phyloP scores from a whole-genome alignment of 2,888 invertebrate genomes.

The Latrodectus hesperus region DNA sequence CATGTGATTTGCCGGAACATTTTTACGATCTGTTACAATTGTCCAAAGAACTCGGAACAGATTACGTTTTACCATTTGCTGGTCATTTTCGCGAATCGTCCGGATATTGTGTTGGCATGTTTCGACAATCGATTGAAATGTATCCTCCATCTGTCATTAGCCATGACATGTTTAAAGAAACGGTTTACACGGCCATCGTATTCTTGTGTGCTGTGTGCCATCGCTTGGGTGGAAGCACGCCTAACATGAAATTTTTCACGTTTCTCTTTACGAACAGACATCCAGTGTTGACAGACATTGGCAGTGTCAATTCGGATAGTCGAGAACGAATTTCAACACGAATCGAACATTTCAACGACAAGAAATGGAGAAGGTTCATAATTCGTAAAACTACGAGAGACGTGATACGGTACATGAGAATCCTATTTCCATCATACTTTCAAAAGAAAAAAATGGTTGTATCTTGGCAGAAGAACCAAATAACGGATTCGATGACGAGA shows the following conservation, averaged over 20 bases:
- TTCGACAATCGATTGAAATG: neutral
- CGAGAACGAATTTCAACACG: neutral
- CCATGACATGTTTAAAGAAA: neutral
- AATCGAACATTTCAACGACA: neutral
- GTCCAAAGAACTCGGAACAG: neutral
- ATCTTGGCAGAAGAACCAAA: slow-evolving; percentile 1
- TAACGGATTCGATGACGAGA: slow-evolving; percentile 5
- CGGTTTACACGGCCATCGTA: neutral
- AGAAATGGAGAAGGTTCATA: slow-evolving; percentile 33
- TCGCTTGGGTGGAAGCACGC: neutral
- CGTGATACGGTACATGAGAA: slow-evolving; percentile 12
- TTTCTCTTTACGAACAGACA: slow-evolving; percentile 7
- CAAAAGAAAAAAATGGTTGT: slow-evolving; percentile 19
- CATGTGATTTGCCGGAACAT: slow-evolving; percentile 37
- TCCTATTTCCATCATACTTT: slow-evolving; percentile 11
- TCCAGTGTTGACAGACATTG: slow-evolving; percentile 21
- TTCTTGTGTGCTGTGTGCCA: slow-evolving; percentile 6
- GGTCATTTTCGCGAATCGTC: slow-evolving; percentile 24
- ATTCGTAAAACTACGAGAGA: neutral
- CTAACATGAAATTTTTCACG: neutral
- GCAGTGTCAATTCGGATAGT: neutral
- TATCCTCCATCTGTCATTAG: slow-evolving; percentile 1
- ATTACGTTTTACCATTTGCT: slow-evolving; percentile 26
- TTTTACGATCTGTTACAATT: slow-evolving; percentile 23
- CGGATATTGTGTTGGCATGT: slow-evolving; percentile 18